Base-by-base conservation (phyloP, 2,888 invertebrate species). In the Alloplasta piceator region DNA sequence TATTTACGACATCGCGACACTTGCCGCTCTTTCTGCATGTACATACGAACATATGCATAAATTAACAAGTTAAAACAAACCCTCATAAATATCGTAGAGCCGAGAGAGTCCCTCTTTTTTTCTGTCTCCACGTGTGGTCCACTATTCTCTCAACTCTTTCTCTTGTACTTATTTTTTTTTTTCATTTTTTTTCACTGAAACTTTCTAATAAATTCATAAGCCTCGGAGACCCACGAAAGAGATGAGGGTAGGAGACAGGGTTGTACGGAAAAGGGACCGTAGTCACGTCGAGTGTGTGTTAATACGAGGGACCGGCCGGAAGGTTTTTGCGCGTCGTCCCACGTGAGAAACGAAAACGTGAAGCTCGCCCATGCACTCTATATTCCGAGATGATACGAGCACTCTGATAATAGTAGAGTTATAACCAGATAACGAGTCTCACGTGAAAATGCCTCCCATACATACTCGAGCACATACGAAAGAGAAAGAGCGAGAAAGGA, bases 191-290 rank as follows among this genome's bases (percentile, higher is more conserved):
- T 26, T 26, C 26, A 26, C 26, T 26, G 64, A 79, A 88, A 86
- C 83, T 85, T 86, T 76, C 85, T 86, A 86, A 88, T 87, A 87
- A 89, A 89, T 89, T 89, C 88, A 87, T 87, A 84, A 86, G 83
- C 83, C 75, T 80, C 77, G 68, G 68, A 80, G 71, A 64, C 70
- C 77, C 9, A 46, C 39, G 38, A 55, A 64, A 66, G 74, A 64
- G 68, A 26, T 26, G 26, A 26, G 26, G 26, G 26, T 26, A 26
- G 12, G 61, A 76, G 12, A 74, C 73, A 39, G 52, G 14, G 4
- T 56, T 50, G 56, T 50, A 55, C 12, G 16, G 64, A 63, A 70
- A 78, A 26, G 77, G 73, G 46, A 16, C 43, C 56, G 26, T 67
- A 26, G 14, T 16, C n/a, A n/a, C n/a, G n/a, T n/a, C 6, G 16